These are phyloP conservation scores for Colletes collaris DNA, from an alignment of 2,888 invertebrate genomes.

Conservation along the genomic window DNA sequence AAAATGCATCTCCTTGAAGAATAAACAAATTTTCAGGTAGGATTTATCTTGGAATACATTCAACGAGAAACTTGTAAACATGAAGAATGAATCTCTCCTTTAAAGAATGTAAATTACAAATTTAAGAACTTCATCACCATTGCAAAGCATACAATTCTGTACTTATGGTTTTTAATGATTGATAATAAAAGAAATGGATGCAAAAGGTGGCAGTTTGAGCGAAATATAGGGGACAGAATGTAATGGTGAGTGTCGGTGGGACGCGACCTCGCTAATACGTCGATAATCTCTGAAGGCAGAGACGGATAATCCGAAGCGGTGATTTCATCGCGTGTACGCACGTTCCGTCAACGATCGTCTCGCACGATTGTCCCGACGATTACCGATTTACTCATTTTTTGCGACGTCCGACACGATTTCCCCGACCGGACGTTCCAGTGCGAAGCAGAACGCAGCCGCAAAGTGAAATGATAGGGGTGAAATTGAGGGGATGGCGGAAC, in stretches of 20 bases:
- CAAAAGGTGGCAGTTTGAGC: not conserved
- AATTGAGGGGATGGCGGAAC: conserved; percentile 46
- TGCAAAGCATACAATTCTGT: no score
- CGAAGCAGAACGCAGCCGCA: conserved; percentile 30
- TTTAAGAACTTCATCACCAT: no score
- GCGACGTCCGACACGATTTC: conserved; percentile 40
- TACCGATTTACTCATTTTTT: conserved; percentile 67
- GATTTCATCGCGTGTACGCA: conserved; percentile 21
- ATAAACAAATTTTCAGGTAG: no score
- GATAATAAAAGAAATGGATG: no score
- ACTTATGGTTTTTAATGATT: no score
- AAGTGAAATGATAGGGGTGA: conserved; percentile 56
- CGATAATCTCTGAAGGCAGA: conserved; percentile 19
- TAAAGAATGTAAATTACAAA: no score
- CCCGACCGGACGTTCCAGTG: conserved; percentile 19
- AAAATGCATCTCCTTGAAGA: no score
- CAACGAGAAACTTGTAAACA: no score
- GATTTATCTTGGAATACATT: no score
- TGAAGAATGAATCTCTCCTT: no score
- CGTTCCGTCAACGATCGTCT: conserved; percentile 53
- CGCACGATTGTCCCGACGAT: conserved; percentile 63
- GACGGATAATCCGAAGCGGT: conserved; percentile 21
- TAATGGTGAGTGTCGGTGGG: not conserved
- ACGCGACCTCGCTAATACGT: conserved; percentile 10
- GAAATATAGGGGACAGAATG: not conserved